Evolutionary conservation across 35 echinoderm and acorn worm species (phyloP).

Genomic region (Hemicentrotus pulcherrimus): DNA sequence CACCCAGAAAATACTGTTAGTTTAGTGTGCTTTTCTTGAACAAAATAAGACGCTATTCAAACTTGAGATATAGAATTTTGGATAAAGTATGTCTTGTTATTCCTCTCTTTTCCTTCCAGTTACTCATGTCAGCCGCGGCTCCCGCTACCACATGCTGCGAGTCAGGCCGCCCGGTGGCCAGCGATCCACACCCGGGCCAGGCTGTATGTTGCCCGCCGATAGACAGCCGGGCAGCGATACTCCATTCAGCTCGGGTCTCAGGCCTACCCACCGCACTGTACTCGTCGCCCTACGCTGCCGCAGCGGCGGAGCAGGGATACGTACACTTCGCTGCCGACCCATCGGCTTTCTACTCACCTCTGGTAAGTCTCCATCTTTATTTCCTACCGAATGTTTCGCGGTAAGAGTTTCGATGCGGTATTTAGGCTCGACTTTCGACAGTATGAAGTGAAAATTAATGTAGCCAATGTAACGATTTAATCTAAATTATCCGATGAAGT

Average conservation of each 20-base stretch:
- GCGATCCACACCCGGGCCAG: conserved; percentile 70
- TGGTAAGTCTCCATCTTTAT: conserved; percentile 59
- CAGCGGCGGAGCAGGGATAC: conserved; percentile 66
- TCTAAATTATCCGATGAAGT: too few relatives aligned
- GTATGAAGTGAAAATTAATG: background rate
- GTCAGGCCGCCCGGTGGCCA: conserved; percentile 60
- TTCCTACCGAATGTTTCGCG: background rate
- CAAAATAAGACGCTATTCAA: too few relatives aligned
- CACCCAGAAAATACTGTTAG: background rate
- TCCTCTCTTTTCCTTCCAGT: conserved; percentile 29
- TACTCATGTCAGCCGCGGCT: conserved; percentile 72
- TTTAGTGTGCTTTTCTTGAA: background rate
- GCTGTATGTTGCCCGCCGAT: conserved; percentile 70
- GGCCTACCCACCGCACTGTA: conserved; percentile 70
- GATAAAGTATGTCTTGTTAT: background rate
- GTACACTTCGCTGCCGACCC: conserved; percentile 83
- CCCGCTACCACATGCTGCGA: conserved; percentile 73
- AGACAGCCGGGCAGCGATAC: conserved; percentile 62
- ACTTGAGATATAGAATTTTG: background rate
- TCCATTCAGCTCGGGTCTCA: conserved; percentile 56
- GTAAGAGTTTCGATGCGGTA: background rate
- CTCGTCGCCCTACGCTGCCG: conserved; percentile 71
- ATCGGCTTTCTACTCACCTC: conserved; percentile 82
- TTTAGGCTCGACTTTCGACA: background rate
- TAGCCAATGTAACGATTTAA: background rate